Conservation (phyloP, 64 coral and sea anemone genomes). For the Acropora yongei region DNA sequence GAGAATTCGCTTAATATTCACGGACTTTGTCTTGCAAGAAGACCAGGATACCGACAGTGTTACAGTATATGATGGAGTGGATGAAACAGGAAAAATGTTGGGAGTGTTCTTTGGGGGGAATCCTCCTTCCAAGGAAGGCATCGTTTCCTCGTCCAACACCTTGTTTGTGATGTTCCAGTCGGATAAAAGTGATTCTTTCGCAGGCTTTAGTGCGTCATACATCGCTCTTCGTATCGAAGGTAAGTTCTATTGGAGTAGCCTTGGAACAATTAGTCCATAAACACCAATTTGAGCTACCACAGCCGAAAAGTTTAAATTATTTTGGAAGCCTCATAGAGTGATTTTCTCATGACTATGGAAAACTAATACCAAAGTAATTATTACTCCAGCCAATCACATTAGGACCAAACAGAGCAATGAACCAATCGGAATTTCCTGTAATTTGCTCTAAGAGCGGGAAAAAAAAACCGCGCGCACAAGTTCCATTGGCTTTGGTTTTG, state of each 20-base stretch:
- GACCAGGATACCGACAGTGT: slow-evolving; percentile 18
- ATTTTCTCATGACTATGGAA: too few relatives aligned
- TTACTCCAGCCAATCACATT: too few relatives aligned
- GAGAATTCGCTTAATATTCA: slow-evolving; percentile 47
- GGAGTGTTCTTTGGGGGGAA: not conserved
- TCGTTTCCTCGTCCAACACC: slow-evolving; percentile 43
- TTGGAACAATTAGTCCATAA: too few relatives aligned
- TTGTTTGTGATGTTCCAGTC: slow-evolving; percentile 68
- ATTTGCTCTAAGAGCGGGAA: too few relatives aligned
- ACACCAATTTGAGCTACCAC: too few relatives aligned
- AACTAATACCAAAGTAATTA: too few relatives aligned
- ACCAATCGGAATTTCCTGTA: too few relatives aligned
- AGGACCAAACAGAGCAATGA: too few relatives aligned
- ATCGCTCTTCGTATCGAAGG: not conserved
- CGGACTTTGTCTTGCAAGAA: slow-evolving; percentile 40
- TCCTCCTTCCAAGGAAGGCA: slow-evolving; percentile 13
- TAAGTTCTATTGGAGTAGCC: not conserved
- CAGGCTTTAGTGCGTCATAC: slow-evolving; percentile 57
- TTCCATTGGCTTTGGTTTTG: too few relatives aligned
- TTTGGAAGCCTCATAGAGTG: too few relatives aligned
- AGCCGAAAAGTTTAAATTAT: too few relatives aligned
- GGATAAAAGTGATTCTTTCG: not conserved
- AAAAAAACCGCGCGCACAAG: too few relatives aligned
- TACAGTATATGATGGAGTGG: slow-evolving; percentile 50
- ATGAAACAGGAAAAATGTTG: slow-evolving; percentile 11